Evolutionary conservation across 2,797 vertebrate genomes (phyloP).

Genomic region (Tympanoctomys barrerae): DNA sequence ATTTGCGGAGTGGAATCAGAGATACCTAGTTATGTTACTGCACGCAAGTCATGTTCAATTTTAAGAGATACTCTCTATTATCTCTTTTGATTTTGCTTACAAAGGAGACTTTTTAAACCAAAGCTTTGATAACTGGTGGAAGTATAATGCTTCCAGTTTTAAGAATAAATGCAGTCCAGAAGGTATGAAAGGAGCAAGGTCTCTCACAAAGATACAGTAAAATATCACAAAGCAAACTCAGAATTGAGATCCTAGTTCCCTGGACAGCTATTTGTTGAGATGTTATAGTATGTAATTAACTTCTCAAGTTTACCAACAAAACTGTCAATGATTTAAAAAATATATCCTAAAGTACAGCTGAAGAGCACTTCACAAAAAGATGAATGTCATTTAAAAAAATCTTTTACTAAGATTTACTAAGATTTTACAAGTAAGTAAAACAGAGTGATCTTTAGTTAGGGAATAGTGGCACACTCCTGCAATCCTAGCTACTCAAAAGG

Average conservation of each 20-base stretch:
- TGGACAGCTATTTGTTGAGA: not conserved
- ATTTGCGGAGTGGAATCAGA: not conserved
- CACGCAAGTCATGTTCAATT: not conserved
- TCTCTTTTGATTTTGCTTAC: not conserved
- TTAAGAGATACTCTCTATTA: not conserved
- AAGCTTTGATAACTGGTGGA: not conserved
- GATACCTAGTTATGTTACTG: not conserved
- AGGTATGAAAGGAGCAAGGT: not conserved
- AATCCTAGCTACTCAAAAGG: not conserved
- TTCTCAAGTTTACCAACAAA: constrained; percentile 25
- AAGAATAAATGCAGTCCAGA: not conserved
- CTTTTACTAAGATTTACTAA: not conserved
- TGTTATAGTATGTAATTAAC: not conserved
- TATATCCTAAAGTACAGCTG: not conserved
- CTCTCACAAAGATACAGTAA: not conserved
- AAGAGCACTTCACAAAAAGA: not conserved
- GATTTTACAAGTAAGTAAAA: constrained; percentile 71
- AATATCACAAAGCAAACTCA: not conserved
- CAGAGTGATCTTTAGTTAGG: not conserved
- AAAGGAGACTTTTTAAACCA: not conserved
- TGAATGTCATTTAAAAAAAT: not conserved
- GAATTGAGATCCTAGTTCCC: not conserved
- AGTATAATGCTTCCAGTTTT: not conserved
- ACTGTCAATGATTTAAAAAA: constrained; percentile 19
- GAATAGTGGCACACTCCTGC: constrained; percentile 51